phyloP scores from a whole-genome alignment of 2,113 vertebrate genomes.

The Theristicus caerulescens region DNA sequence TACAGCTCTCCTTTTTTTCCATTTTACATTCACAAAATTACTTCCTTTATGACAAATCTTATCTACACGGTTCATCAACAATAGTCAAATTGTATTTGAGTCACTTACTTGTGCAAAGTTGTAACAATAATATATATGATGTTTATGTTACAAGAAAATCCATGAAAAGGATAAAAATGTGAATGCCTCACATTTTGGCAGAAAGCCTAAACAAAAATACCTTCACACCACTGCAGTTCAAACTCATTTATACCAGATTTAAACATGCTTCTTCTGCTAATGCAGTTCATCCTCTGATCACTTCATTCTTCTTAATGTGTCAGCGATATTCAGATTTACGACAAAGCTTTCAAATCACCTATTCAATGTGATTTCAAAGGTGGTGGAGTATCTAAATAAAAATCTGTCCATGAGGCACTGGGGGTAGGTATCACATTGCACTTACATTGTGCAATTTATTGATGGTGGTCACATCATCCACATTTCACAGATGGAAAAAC shows the following conservation, averaged over 20 bases:
- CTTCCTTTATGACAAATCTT: background rate
- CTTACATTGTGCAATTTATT: background rate
- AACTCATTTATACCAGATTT: background rate
- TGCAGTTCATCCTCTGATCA: background rate
- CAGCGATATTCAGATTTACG: background rate
- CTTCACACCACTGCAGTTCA: background rate
- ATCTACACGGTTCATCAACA: background rate
- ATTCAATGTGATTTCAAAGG: constrained; percentile 21
- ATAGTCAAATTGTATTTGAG: background rate
- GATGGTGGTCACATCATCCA: background rate
- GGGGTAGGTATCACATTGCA: background rate
- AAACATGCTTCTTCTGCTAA: background rate
- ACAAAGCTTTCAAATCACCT: constrained; percentile 9
- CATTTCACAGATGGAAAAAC: constrained; percentile 39
- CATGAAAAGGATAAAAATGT: background rate
- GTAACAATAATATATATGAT: background rate
- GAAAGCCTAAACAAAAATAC: background rate
- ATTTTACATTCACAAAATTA: background rate
- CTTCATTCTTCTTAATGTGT: constrained; percentile 17
- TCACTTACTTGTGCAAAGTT: background rate
- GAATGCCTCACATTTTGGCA: background rate
- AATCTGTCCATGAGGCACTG: background rate
- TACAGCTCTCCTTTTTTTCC: background rate
- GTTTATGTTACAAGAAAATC: background rate
- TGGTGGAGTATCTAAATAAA: constrained; percentile 36